Conservation (phyloP, 2,797 vertebrate genomes). For the Microcaecilia unicolor region DNA sequence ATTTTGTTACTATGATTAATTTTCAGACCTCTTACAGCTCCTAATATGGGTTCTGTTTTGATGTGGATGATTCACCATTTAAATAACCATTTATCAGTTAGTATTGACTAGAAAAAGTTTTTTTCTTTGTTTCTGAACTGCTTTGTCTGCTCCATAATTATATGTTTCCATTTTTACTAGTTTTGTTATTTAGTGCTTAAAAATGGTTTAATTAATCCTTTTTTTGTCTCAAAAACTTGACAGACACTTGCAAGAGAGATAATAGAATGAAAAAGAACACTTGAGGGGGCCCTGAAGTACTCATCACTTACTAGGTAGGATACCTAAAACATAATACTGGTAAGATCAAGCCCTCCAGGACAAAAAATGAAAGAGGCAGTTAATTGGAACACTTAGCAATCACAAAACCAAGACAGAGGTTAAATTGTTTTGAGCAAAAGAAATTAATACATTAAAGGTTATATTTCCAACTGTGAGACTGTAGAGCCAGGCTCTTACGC, state of each 20-base stretch:
- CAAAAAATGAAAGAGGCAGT: constrained; percentile 60
- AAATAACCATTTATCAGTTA: constrained; percentile 9
- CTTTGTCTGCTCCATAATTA: constrained; percentile 21
- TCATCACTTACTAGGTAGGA: constrained; percentile 34
- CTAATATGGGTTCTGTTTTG: constrained; percentile 12
- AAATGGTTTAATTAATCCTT: constrained; percentile 49
- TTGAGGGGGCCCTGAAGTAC: constrained; percentile 27
- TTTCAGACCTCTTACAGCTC: constrained; percentile 18
- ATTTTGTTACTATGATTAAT: constrained; percentile 38
- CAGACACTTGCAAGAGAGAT: constrained; percentile 46
- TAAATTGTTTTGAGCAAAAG: constrained; percentile 79
- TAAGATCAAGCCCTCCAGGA: constrained; percentile 60
- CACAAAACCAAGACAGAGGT: constrained; percentile 73
- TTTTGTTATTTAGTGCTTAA: constrained; percentile 33
- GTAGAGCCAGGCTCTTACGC: constrained; percentile 56
- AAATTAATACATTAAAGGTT: constrained; percentile 82
- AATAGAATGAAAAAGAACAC: constrained; percentile 40
- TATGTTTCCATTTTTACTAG: constrained; percentile 25
- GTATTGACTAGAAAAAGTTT: constrained; percentile 16
- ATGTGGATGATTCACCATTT: constrained; percentile 18
- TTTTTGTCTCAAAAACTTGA: constrained; percentile 39
- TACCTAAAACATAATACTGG: constrained; percentile 40
- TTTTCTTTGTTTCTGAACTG: constrained; percentile 17
- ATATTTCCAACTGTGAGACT: constrained; percentile 70
- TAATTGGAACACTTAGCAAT: constrained; percentile 76